phyloP scores from a whole-genome alignment of 2,888 invertebrate genomes.

The Monopis laevigella region DNA sequence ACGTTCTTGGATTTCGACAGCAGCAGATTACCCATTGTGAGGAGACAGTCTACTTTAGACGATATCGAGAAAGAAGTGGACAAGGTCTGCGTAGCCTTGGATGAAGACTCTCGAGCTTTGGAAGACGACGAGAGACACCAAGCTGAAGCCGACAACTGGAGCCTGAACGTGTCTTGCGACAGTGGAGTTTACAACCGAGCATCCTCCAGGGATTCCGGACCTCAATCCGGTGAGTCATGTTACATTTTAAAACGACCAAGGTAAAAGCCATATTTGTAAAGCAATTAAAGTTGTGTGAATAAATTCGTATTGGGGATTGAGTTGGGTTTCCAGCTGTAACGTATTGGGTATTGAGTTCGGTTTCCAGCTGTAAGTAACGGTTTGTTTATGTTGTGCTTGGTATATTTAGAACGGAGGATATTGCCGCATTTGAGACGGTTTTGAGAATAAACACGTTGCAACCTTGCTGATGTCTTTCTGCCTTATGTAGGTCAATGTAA shows the following conservation, averaged over 20 bases:
- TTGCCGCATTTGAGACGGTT: slow-evolving; percentile 51
- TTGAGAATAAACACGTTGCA: slow-evolving; percentile 58
- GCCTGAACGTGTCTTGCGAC: slow-evolving; percentile 65
- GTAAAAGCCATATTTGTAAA: slow-evolving; percentile 1
- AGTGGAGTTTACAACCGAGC: slow-evolving; percentile 70
- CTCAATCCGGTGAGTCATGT: slow-evolving; percentile 54
- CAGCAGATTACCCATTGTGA: slow-evolving; percentile 34
- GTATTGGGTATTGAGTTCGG: too few relatives aligned
- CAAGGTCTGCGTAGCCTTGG: slow-evolving; percentile 56
- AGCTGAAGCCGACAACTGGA: slow-evolving; percentile 59
- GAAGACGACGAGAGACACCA: slow-evolving; percentile 55
- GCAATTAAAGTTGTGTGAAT: slow-evolving; percentile 39
- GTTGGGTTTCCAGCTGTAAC: slow-evolving; percentile 22
- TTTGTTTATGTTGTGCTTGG: slow-evolving; percentile 62
- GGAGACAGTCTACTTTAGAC: slow-evolving; percentile 52
- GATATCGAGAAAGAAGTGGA: slow-evolving; percentile 61
- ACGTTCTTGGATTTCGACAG: slow-evolving; percentile 56
- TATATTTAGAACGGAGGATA: slow-evolving; percentile 57
- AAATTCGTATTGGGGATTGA: slow-evolving; percentile 37
- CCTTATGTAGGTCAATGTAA: slow-evolving; percentile 62
- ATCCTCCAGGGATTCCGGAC: slow-evolving; percentile 61
- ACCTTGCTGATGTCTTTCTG: slow-evolving; percentile 53
- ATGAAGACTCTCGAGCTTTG: slow-evolving; percentile 58
- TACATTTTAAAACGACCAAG: neutral
- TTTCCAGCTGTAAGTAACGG: slow-evolving; percentile 37